Base-by-base conservation (phyloP, 2,113 vertebrate genomes). In the Cyprinodon tularosa region DNA sequence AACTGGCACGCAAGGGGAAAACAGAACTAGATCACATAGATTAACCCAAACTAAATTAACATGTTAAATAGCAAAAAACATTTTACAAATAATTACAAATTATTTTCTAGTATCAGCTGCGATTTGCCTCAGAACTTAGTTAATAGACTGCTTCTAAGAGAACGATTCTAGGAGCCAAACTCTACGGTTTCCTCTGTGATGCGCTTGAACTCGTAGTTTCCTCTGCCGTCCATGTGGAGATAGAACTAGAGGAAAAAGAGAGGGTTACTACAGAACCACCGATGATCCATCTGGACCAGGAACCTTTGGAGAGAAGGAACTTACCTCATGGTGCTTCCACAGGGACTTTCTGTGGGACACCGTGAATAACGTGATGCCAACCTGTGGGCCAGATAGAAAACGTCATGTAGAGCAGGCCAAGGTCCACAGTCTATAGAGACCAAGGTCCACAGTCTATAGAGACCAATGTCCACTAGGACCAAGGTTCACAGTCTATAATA, bases 301-400 rank as follows among this genome's bases (percentile, higher is more conserved):
- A 39, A 36, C 22, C 59, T 29, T 10, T 29, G 12, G 6, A 15
- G 13, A 38, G 15, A 11, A 38, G 4, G 40, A 37, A n/a, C 63
- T 77, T 94, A 97, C 97, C 88, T 96, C 93, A 69, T 99, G 98
- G 78, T 99, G 97, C 62, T 98, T 99, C 98, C 98, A 99, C 61
- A 99, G 95, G 48, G 98, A 99, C 88, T 99, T 99, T 88, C 97
- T 96, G 75, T 99, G 98, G 14, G 98, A 99, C 71, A 99, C 98
- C 2, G 98, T 99, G 93, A 99, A 99, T 83, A 99, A 91, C 20
- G 95, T 96, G 78, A 99, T 99, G 85, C 97, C 96, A 75, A 98
- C 98, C 98, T 99, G 88, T n/a, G 73, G 7, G 72, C 22, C 78
- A 73, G 36, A 86, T 13, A 71, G 13, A 70, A 14, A 3, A 68